Base-by-base conservation (phyloP, 2,888 invertebrate species). In the Orthosia cruda region DNA sequence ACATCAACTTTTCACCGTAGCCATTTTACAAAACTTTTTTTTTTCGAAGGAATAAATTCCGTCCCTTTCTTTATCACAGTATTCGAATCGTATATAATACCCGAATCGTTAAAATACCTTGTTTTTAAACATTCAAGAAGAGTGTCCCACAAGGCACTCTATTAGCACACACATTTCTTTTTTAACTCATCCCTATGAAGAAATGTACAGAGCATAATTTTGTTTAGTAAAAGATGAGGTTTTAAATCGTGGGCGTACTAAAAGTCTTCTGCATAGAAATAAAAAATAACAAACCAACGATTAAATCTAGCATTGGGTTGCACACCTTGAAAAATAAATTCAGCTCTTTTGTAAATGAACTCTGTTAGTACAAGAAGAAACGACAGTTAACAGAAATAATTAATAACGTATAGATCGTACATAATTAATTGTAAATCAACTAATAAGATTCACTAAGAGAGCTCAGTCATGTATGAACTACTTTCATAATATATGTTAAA, bases 141-240 rank as follows among this genome's bases (percentile, higher is more conserved):
- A 90, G 94, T 91, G 93, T 93, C 81, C 90, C 93, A 16, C 93
- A 95, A 94, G 95, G 95, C 94, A 95, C 94, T 90, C 91, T 89
- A 81, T 85, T 93, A 93, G 93, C 93, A 93, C 93, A 90, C 91
- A 89, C 89, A 84, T 85, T 87, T 87, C 77, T 74, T 79, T 84
- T 80, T 85, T 59, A 72, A 84, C 74, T 76, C 81, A 80, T 85
- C 77, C 81, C 87, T 74, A 71, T 69, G 61, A 85, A 81, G 74
- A 72, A 74, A 71, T 68, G 78, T 85, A 74, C 55, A 77, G 75
- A 82, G 77, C 57, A 74, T 68, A 79, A 71, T 73, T 79, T 80
- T 66, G 20, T 69, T 61, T n/a, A 81, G 59, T 79, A 74, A 67
- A 49, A 59, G 55, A 26, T 62, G 65, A 40, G 63, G 72, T 83